A percentile compares a stretch with the other conserved stretches of the same genome.
Evolutionary conservation across 2,113 vertebrate species (phyloP).

Genomic region (Indicator indicator): DNA sequence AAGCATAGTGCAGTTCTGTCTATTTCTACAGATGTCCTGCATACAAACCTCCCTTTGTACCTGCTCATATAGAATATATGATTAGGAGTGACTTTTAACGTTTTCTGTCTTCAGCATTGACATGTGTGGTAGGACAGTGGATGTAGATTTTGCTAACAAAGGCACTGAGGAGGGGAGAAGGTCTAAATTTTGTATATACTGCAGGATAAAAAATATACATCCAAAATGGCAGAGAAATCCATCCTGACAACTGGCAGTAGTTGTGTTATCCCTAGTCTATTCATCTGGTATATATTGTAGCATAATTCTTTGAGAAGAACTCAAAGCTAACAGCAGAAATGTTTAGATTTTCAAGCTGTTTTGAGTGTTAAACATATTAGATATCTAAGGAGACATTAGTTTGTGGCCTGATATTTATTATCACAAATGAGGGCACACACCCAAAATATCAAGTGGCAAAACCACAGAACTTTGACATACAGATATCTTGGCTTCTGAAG

Average conservation of each 20-base stretch:
- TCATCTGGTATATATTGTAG: conserved; percentile 33
- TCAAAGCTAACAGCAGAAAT: conserved; percentile 24
- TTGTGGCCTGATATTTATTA: conserved; percentile 57
- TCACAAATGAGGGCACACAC: conserved; percentile 31
- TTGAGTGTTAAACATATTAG: conserved; percentile 18
- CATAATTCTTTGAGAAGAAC: background rate
- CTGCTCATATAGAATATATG: background rate
- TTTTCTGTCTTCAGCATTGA: background rate
- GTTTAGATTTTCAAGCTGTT: conserved; percentile 52
- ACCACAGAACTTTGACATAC: conserved; percentile 25
- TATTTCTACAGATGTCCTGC: background rate
- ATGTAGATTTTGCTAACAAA: background rate
- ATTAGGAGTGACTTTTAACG: background rate
- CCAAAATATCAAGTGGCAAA: conserved; percentile 21
- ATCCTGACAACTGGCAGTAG: background rate
- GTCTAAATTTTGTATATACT: background rate
- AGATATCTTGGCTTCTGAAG: background rate
- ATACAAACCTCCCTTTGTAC: background rate
- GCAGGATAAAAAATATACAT: background rate
- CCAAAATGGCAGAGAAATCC: background rate
- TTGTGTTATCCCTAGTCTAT: background rate
- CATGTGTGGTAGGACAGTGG: background rate
- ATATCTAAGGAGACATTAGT: conserved; percentile 35
- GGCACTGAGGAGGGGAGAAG: background rate
- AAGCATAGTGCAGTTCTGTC: background rate